Conservation (phyloP, 92 coral and sea anemone genomes). For the Isaurus tuberculatus region DNA sequence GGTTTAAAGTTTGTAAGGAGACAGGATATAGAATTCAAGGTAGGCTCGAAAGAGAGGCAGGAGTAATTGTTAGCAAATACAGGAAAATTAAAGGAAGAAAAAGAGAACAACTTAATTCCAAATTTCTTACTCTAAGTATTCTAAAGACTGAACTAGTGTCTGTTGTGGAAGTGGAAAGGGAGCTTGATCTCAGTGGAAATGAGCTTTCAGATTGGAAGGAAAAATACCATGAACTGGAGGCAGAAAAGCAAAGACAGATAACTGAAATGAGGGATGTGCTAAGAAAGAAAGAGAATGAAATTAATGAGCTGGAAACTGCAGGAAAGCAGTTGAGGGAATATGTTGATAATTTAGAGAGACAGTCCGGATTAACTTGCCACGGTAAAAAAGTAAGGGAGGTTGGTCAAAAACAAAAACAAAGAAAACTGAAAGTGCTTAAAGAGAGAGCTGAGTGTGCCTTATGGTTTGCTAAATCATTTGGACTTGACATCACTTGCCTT, state of each 20-base stretch:
- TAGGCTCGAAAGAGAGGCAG: conserved; percentile 30
- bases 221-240: not conserved
- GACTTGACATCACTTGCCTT: conserved; percentile 61
- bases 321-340: conserved; percentile 50
- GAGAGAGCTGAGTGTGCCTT: conserved; percentile 71
- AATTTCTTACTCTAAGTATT: conserved; percentile 47
- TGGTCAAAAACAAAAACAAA: conserved; percentile 68
- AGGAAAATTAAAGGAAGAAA: conserved; percentile 7
- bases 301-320: conserved; percentile 22
- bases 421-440: conserved; percentile 64
- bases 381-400: conserved; percentile 63
- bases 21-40: conserved; percentile 39
- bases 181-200: not conserved
- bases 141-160: conserved; percentile 22
- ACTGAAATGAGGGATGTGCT: no score
- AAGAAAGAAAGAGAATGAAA: no score
- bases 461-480: conserved; percentile 76
- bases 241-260: no score
- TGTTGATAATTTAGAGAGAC: conserved; percentile 55
- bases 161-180: not conserved
- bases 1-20: conserved; percentile 39
- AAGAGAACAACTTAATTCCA: conserved; percentile 10
- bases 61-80: conserved; percentile 13
- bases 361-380: conserved; percentile 37
- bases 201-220: not conserved